Conservation (phyloP, 1,140 invertebrate genomes). For the Leucophenga varia region DNA sequence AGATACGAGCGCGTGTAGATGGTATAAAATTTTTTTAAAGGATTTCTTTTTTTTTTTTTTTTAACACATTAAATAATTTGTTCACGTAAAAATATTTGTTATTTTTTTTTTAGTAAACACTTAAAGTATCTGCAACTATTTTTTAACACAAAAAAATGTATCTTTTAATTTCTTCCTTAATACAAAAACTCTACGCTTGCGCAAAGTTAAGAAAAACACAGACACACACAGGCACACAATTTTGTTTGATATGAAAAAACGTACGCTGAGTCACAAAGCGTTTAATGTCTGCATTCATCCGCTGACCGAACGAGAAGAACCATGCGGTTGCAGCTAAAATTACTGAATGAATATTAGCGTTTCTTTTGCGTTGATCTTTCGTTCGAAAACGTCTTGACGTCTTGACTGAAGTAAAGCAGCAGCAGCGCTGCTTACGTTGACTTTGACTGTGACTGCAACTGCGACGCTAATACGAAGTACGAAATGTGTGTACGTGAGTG, state of each 20-base stretch:
- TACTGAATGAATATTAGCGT: slow-evolving; percentile 48
- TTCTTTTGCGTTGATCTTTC: slow-evolving; percentile 52
- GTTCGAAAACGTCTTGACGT: slow-evolving; percentile 6
- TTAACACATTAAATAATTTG: slow-evolving; percentile 10
- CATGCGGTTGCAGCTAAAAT: slow-evolving; percentile 28
- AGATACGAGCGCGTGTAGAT: not conserved
- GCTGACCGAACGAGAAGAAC: slow-evolving; percentile 10
- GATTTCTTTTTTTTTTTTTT: slow-evolving; percentile 6
- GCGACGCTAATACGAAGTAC: slow-evolving; percentile 30
- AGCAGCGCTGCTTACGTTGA: too few relatives aligned
- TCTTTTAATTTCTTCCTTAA: too few relatives aligned
- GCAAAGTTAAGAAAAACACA: too few relatives aligned
- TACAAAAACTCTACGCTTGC: too few relatives aligned
- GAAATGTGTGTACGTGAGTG: too few relatives aligned
- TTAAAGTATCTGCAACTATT: too few relatives aligned
- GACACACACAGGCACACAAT: too few relatives aligned
- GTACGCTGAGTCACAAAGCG: slow-evolving; percentile 7
- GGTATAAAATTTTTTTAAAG: slow-evolving; percentile 10
- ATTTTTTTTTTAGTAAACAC: slow-evolving; percentile 8
- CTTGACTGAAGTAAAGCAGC: too few relatives aligned
- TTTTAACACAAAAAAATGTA: too few relatives aligned
- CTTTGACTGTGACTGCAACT: slow-evolving; percentile 3
- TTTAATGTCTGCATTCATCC: slow-evolving; percentile 14
- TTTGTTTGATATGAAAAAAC: slow-evolving; percentile 20
- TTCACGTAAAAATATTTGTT: slow-evolving; percentile 25